Evolutionary conservation across 2,113 vertebrate genomes (phyloP).

Genomic region (Podarcis muralis): DNA sequence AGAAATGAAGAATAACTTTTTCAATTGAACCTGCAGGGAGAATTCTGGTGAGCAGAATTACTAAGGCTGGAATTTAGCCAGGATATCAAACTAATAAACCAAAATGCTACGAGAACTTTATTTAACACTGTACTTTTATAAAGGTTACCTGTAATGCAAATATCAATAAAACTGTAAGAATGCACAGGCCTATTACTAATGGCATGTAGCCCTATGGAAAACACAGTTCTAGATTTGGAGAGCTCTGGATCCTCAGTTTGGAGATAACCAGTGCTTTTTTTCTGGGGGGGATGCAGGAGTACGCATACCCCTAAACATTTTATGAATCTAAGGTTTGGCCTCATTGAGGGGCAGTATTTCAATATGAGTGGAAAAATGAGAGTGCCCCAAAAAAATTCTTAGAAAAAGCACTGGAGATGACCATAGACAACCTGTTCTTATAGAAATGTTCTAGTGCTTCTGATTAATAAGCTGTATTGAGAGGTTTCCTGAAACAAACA

Average conservation of each 20-base stretch:
- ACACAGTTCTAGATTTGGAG: neutral
- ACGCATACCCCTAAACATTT: no score
- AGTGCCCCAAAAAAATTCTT: no score
- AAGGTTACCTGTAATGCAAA: conserved; percentile 54
- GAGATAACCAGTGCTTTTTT: neutral
- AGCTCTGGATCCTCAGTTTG: neutral
- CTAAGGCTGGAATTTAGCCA: conserved; percentile 64
- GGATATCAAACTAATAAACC: conserved; percentile 62
- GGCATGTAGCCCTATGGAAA: neutral
- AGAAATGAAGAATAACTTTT: conserved; percentile 51
- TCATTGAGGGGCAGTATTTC: no score
- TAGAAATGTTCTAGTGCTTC: neutral
- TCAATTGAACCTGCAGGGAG: conserved; percentile 53
- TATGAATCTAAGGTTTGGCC: no score
- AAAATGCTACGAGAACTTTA: conserved; percentile 64
- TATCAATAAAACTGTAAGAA: conserved; percentile 64
- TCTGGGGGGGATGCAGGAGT: no score
- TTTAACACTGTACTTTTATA: conserved; percentile 60
- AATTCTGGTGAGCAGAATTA: conserved; percentile 65
- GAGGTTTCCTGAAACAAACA: neutral
- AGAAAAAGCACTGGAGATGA: no score
- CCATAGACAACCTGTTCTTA: neutral
- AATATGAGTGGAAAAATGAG: no score
- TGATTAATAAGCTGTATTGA: neutral
- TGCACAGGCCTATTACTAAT: conserved; percentile 45